Base-by-base conservation (phyloP, 2,888 invertebrate species). In the Sarcophaga subvicina region DNA sequence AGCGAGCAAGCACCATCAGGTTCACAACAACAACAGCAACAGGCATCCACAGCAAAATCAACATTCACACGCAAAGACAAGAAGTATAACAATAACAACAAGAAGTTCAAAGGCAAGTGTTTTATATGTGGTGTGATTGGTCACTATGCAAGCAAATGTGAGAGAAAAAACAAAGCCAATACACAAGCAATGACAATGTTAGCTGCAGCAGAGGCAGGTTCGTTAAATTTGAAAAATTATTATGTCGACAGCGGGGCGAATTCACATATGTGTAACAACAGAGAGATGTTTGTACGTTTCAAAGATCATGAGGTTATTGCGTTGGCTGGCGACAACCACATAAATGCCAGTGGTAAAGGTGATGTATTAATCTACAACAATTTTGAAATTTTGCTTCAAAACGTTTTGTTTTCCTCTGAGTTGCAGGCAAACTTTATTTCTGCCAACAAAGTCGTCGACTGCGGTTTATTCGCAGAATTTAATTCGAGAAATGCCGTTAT, bases 191-290 rank as follows among this genome's bases (percentile, higher is more conserved):
- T 88, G 63, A 83, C 78, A 62, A 75, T 88, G 63, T 5, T 79
- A 63, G 80, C 83, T 25, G 60, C 54, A 60, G 54, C 85, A 62
- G 85, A 72, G 62, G 63, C 80, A 25, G 64, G 37, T 49, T 69
- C 69, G 37, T 54, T 80, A 78, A 78, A 83, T 47, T 60, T 49
- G 14, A 64, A 45, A 14, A 49, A 27, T 11, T 88, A 82, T 80
- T 86, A 86, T 71, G 79, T 86, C 27, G 86, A 77, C 75, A 88
- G 84, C 66, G 86, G 88, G 22, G 82, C 88, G 59, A 84, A 80
- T 1, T 83, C 85, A 49, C 83, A 88, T 59, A 81, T 83, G 86
- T 86, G 84, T 69, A 81, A 83, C 66, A 64, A 76, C 8, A 77
- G 73, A 75, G 49, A 76, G 5, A 78, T 83, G 78, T 88, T 88